A percentile compares a stretch with the other conserved stretches of the same genome.
Evolutionary conservation across 1,140 invertebrate species (phyloP).

Genomic region (Proctacanthus coquilletti): DNA sequence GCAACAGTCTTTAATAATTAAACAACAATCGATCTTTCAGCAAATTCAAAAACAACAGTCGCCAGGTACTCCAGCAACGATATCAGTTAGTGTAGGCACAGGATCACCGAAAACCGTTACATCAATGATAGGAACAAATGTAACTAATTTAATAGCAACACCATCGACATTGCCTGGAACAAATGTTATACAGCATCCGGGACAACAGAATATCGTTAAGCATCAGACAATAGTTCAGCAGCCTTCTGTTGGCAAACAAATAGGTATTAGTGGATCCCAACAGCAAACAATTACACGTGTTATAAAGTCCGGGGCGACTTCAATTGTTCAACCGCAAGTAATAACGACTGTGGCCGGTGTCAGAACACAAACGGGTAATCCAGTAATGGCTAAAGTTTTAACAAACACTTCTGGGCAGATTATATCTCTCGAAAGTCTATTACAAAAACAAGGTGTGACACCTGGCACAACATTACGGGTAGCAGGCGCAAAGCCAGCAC

Average conservation of each 20-base stretch:
- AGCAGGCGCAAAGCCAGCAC: conserved; percentile 28
- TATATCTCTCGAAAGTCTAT: conserved; percentile 48
- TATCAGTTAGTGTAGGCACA: not conserved
- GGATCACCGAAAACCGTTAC: not conserved
- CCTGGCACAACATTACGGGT: conserved; percentile 29
- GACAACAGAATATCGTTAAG: not conserved
- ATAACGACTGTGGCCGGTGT: conserved; percentile 9
- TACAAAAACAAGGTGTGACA: conserved; percentile 38
- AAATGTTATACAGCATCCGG: not conserved
- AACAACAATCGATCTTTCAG: conserved; percentile 14
- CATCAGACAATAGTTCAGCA: conserved; percentile 10
- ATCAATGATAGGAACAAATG: not conserved
- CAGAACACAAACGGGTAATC: conserved; percentile 15
- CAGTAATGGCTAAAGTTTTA: conserved; percentile 39
- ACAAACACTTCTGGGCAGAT: conserved; percentile 43
- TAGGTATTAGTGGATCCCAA: no score
- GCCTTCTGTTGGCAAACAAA: not conserved
- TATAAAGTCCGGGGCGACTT: not conserved
- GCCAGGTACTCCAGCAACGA: not conserved
- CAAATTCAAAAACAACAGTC: conserved; percentile 13
- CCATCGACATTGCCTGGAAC: conserved; percentile 14
- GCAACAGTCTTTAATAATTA: conserved; percentile 14
- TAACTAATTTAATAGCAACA: conserved; percentile 11
- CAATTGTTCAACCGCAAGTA: conserved; percentile 12
- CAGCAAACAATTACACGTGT: not conserved